These are phyloP conservation scores for Nematolebias whitei DNA, from an alignment of 2,113 vertebrate genomes.

Conservation along the genomic window DNA sequence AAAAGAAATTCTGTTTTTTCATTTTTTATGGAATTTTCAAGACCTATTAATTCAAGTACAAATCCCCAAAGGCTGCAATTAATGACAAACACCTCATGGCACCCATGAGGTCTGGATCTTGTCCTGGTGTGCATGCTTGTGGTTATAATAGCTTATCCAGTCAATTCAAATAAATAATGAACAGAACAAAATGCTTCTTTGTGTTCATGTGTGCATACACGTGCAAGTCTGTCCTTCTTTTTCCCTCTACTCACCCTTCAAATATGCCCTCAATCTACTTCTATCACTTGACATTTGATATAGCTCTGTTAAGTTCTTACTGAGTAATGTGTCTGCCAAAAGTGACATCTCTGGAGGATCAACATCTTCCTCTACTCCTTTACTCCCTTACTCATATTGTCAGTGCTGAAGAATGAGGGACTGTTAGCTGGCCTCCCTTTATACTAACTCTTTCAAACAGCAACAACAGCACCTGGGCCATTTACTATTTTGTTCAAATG, in stretches of 20 bases:
- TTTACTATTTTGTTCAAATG: slow-evolving; percentile 72
- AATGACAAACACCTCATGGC: slow-evolving; percentile 82
- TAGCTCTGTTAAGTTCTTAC: slow-evolving; percentile 50
- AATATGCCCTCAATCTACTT: slow-evolving; percentile 38
- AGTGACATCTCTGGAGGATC: slow-evolving; percentile 36
- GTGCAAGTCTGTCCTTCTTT: slow-evolving; percentile 13
- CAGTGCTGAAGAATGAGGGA: slow-evolving; percentile 53
- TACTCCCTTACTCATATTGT: slow-evolving; percentile 41
- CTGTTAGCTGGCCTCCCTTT: slow-evolving; percentile 64
- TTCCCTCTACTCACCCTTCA: slow-evolving; percentile 30
- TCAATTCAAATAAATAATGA: slow-evolving; percentile 68
- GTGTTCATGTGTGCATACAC: slow-evolving; percentile 10
- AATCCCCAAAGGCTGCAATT: slow-evolving; percentile 79
- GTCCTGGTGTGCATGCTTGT: slow-evolving; percentile 59
- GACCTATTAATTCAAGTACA: slow-evolving; percentile 82
- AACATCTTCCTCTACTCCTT: slow-evolving; percentile 46
- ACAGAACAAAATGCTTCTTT: slow-evolving; percentile 15
- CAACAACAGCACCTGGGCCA: slow-evolving; percentile 59
- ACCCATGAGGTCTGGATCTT: slow-evolving; percentile 77
- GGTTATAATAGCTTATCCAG: slow-evolving; percentile 70
- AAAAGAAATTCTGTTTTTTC: slow-evolving; percentile 56
- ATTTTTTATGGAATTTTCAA: slow-evolving; percentile 58
- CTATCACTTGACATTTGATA: slow-evolving; percentile 56
- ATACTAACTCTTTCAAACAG: slow-evolving; percentile 56
- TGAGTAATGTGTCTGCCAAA: slow-evolving; percentile 70